Percentiles rank a stretch among this genome's conserved stretches.
These are phyloP conservation scores for Simalia tracyae DNA, from an alignment of 2,797 vertebrate genomes.

Conservation along the genomic window DNA sequence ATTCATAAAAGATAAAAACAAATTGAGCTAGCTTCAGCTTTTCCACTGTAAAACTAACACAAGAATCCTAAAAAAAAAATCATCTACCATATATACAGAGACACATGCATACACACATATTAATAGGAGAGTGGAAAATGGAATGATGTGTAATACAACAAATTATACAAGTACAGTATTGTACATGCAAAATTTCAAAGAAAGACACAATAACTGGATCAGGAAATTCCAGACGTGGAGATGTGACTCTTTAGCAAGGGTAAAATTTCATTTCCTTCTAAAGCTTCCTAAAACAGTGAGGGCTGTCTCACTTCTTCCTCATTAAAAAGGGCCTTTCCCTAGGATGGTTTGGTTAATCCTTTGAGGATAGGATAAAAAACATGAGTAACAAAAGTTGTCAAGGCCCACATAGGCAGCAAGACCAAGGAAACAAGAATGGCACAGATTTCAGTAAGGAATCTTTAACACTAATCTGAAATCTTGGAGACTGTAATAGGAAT, in stretches of 20 bases:
- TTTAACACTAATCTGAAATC: neutral
- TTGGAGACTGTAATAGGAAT: neutral
- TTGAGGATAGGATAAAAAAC: neutral
- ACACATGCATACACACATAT: neutral
- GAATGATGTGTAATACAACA: slow-evolving; percentile 9
- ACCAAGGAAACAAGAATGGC: neutral
- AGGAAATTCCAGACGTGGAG: neutral
- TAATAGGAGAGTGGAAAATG: slow-evolving; percentile 21
- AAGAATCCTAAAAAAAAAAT: neutral
- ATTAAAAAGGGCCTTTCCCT: neutral
- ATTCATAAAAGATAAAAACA: neutral
- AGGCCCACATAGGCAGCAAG: neutral
- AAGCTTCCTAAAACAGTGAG: neutral
- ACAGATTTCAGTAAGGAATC: neutral
- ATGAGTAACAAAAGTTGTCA: neutral
- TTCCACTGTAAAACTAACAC: neutral
- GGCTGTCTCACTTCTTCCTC: neutral
- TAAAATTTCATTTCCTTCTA: neutral
- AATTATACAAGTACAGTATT: neutral
- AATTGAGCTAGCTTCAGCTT: slow-evolving; percentile 9
- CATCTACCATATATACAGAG: neutral
- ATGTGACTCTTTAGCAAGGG: neutral
- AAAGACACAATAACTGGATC: neutral
- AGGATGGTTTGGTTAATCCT: neutral
- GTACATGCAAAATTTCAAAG: neutral